Conservation (phyloP, 2,113 vertebrate genomes). For the Prunella himalayana region DNA sequence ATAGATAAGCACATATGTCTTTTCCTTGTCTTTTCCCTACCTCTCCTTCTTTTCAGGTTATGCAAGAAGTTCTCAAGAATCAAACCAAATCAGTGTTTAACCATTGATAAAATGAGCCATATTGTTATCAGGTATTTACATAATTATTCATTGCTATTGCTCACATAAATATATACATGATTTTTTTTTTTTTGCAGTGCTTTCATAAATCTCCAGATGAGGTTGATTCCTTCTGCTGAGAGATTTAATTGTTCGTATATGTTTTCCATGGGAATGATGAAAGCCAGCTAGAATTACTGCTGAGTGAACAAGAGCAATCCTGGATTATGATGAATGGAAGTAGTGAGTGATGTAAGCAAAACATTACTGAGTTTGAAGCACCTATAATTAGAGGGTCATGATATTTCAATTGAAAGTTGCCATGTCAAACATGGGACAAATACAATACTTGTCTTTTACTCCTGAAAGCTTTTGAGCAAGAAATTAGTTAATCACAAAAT, state of each 20-base stretch:
- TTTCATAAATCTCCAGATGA: conserved; percentile 3
- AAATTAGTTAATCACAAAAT: not conserved
- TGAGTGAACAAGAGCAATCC: not conserved
- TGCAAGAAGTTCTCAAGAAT: not conserved
- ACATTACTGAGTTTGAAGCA: not conserved
- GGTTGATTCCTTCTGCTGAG: conserved; percentile 25
- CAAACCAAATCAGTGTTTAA: not conserved
- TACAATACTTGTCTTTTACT: not conserved
- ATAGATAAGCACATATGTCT: not conserved
- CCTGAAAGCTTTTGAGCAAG: not conserved
- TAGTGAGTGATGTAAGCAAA: conserved; percentile 10
- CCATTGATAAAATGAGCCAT: not conserved
- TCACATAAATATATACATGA: not conserved
- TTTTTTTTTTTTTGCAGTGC: not conserved
- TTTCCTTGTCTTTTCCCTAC: not conserved
- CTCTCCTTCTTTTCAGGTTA: not conserved
- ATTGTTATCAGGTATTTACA: not conserved
- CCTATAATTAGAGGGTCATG: not conserved
- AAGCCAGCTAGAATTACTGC: conserved; percentile 22
- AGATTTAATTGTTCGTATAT: conserved; percentile 38
- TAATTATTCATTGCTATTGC: not conserved
- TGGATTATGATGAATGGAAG: conserved; percentile 38
- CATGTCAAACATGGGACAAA: not conserved
- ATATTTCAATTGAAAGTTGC: not conserved
- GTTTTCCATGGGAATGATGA: conserved; percentile 33